Conservation (phyloP, 1,140 invertebrate species). For the Eriosoma lanigerum region DNA sequence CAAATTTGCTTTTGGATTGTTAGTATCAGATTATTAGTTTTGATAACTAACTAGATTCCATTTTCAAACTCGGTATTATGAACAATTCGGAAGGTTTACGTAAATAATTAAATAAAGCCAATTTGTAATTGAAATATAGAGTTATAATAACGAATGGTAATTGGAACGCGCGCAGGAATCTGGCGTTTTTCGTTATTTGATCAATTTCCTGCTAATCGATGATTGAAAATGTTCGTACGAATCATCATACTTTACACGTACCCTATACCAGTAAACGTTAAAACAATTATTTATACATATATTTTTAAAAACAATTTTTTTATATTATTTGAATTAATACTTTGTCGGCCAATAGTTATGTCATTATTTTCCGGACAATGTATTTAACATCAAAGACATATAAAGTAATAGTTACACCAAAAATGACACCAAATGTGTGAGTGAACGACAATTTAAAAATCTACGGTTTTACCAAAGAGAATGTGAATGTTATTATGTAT, state of each 20-base stretch:
- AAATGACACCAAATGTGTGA: too few species aligned
- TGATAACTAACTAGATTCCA: conserved; percentile 47
- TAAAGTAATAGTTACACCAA: too few species aligned
- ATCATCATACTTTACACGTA: background rate
- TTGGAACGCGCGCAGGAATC: background rate
- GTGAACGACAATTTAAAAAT: too few species aligned
- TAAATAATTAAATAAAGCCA: conserved; percentile 39
- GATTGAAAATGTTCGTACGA: background rate
- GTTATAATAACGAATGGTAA: background rate
- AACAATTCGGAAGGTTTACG: conserved; percentile 39
- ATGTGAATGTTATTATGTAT: too few species aligned
- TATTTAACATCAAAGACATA: background rate
- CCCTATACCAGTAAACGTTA: too few species aligned
- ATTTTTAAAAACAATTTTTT: too few species aligned
- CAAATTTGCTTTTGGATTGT: conserved; percentile 36
- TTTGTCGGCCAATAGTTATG: background rate
- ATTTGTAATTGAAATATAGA: conserved; percentile 34
- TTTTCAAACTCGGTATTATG: conserved; percentile 40
- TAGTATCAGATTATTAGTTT: conserved; percentile 40
- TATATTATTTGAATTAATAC: too few species aligned
- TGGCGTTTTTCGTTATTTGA: background rate
- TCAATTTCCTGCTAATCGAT: background rate
- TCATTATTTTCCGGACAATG: conserved; percentile 26
- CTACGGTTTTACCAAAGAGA: too few species aligned
- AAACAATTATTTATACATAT: too few species aligned